Evolutionary conservation across 2,113 vertebrate genomes (phyloP).

Genomic region (Oryctolagus cuniculus): mOryCun1.1 NC_091447.1:40810001-40810500

Average conservation of each 20-base stretch:
- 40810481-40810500: not conserved
- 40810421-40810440: not conserved
- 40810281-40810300: not conserved
- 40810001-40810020: not conserved
- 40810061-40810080: not conserved
- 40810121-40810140: not conserved
- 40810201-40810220: not conserved
- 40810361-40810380: not conserved
- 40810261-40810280: not conserved
- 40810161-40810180: not conserved
- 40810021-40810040: not conserved
- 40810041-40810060: not conserved
- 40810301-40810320: not conserved
- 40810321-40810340: not conserved
- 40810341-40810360: not conserved
- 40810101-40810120: conserved; percentile 10
- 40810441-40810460: not conserved
- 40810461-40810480: not conserved
- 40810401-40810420: not conserved
- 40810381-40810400: not conserved
- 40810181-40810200: not conserved
- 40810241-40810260: not conserved
- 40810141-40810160: not conserved
- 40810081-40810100: not conserved
- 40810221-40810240: not conserved